These are phyloP conservation scores for Elephas maximus DNA, from an alignment of 2,113 vertebrate genomes.

Conservation along the genomic window DNA sequence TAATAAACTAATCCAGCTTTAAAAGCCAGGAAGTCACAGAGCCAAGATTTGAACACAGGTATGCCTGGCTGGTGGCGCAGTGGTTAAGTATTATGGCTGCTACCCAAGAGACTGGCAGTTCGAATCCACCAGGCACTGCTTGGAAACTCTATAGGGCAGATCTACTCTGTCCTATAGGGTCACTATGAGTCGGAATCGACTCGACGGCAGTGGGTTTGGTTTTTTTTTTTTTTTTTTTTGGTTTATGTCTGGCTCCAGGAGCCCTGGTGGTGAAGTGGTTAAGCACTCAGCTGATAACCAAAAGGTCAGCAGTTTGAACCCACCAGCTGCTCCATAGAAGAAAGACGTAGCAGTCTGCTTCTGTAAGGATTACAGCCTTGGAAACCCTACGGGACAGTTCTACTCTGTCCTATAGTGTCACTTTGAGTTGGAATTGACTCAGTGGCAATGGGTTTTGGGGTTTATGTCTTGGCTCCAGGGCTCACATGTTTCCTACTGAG, in stretches of 20 bases:
- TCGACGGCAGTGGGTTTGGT: too few species aligned
- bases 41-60: not conserved
- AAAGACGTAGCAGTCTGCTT: not conserved
- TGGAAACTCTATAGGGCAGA: too few species aligned
- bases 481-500: not conserved
- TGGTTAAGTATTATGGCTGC: not conserved
- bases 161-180: too few species aligned
- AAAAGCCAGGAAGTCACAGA: not conserved
- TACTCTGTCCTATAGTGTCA: not conserved
- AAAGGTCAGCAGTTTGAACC: not conserved
- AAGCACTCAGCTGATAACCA: not conserved
- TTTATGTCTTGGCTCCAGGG: not conserved
- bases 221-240: too few species aligned
- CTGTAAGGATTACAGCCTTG: not conserved
- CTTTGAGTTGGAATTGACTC: not conserved
- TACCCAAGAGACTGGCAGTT: not conserved
- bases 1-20: not conserved
- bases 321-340: not conserved
- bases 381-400: not conserved
- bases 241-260: not conserved
- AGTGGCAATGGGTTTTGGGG: not conserved
- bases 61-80: not conserved
- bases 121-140: not conserved
- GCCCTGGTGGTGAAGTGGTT: not conserved
- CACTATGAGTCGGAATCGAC: too few species aligned